These are phyloP conservation scores for Australoheros scitulus DNA, from an alignment of 2,113 vertebrate genomes.

Conservation along the genomic window DNA sequence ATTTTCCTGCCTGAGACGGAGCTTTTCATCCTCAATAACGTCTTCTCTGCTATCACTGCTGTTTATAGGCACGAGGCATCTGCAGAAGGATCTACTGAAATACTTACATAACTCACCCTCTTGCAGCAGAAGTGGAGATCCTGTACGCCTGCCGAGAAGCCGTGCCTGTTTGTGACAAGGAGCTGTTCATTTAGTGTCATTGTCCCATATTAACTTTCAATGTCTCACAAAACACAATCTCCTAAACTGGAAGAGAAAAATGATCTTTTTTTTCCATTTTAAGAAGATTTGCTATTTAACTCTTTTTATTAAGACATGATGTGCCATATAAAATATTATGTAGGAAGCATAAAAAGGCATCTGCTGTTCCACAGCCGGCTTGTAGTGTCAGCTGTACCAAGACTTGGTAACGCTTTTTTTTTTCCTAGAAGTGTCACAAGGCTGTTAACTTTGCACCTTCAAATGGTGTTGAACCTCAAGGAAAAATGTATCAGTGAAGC, in stretches of 20 bases:
- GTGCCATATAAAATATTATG: not conserved
- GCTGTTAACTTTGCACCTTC: conserved; percentile 44
- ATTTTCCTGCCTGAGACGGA: not conserved
- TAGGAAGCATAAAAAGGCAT: not conserved
- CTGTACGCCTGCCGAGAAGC: not conserved
- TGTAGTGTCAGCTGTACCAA: conserved; percentile 31
- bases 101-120: not conserved
- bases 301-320: not conserved
- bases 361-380: conserved; percentile 6
- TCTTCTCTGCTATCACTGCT: not conserved
- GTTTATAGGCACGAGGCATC: not conserved
- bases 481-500: not conserved
- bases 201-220: not conserved
- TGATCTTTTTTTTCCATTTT: not conserved
- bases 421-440: conserved; percentile 19
- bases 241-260: not conserved
- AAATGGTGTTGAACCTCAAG: not conserved
- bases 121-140: fast-evolving
- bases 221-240: not conserved
- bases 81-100: not conserved
- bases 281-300: fast-evolving
- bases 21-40: conserved; percentile 8
- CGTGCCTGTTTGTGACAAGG: not conserved
- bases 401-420: conserved; percentile 15
- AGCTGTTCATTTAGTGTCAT: not conserved